Conservation (phyloP, 2,113 vertebrate genomes). For the Conger conger region DNA sequence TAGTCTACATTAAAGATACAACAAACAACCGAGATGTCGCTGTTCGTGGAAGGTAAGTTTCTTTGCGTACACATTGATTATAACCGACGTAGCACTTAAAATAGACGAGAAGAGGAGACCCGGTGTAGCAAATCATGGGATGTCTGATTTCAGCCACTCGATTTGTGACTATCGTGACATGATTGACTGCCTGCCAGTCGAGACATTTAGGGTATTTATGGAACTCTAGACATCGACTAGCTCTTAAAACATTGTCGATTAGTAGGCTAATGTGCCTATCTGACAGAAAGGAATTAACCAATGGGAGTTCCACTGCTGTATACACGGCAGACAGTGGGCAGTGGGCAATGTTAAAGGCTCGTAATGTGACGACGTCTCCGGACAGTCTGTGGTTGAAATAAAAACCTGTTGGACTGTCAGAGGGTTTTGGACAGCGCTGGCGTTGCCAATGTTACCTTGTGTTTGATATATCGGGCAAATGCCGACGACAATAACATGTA, state of each 20-base stretch:
- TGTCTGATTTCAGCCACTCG: not conserved
- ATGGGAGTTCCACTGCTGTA: not conserved
- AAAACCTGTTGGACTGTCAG: not conserved
- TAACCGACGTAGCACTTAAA: not conserved
- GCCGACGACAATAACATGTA: no score
- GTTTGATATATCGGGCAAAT: not conserved
- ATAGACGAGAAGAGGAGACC: not conserved
- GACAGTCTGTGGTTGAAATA: not conserved
- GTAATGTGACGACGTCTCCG: not conserved
- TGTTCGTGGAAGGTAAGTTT: slow-evolving; percentile 64
- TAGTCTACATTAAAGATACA: slow-evolving; percentile 1
- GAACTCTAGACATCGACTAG: not conserved
- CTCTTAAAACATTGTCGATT: not conserved
- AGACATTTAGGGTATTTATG: not conserved
- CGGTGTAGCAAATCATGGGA: not conserved
- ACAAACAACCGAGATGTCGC: slow-evolving; percentile 51
- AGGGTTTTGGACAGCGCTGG: not conserved
- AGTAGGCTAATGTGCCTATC: not conserved
- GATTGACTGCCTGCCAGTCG: slow-evolving; percentile 1
- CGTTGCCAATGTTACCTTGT: not conserved
- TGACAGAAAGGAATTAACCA: not conserved
- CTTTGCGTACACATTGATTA: not conserved
- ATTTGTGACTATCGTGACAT: not conserved
- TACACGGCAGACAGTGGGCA: not conserved
- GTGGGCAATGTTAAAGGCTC: not conserved